Percentiles rank a stretch among this genome's conserved stretches.
Evolutionary conservation across 1,140 invertebrate species (phyloP).

Genomic region (Hypsibius dujardini): DNA sequence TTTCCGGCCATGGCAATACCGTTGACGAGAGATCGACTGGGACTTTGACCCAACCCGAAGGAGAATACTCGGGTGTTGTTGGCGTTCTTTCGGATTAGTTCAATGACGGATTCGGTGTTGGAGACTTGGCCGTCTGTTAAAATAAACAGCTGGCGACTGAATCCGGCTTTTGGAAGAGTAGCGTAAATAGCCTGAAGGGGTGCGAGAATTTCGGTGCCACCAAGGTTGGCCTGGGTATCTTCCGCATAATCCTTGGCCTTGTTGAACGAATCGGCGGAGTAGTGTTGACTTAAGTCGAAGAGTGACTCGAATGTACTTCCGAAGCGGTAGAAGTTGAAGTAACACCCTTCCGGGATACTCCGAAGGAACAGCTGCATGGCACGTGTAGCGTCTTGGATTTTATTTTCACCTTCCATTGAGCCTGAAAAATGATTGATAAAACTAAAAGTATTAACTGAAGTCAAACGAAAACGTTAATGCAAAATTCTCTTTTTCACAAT

Average conservation of each 20-base stretch:
- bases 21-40: conserved; percentile 31
- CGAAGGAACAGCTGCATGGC: conserved; percentile 29
- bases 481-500: no score
- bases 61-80: conserved; percentile 30
- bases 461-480: no score
- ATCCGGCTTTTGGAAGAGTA: conserved; percentile 25
- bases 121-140: conserved; percentile 30
- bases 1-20: conserved; percentile 31
- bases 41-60: conserved; percentile 31
- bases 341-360: conserved; percentile 17
- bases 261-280: neutral
- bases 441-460: no score
- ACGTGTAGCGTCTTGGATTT: conserved; percentile 17
- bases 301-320: neutral
- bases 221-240: conserved; percentile 28
- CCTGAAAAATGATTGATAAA: conserved; percentile 20
- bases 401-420: conserved; percentile 30
- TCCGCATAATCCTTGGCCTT: neutral
- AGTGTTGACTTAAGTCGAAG: neutral
- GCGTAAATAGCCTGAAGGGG: conserved; percentile 30
- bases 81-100: conserved; percentile 27
- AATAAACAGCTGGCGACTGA: conserved; percentile 31
- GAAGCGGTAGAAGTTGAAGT: conserved; percentile 1
- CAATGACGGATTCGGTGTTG: conserved; percentile 28
- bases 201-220: conserved; percentile 32